Evolutionary conservation across 30 jellyfish, hydroid and myxozoan species (phyloP).

Genomic region (Aurelia aurita): DNA sequence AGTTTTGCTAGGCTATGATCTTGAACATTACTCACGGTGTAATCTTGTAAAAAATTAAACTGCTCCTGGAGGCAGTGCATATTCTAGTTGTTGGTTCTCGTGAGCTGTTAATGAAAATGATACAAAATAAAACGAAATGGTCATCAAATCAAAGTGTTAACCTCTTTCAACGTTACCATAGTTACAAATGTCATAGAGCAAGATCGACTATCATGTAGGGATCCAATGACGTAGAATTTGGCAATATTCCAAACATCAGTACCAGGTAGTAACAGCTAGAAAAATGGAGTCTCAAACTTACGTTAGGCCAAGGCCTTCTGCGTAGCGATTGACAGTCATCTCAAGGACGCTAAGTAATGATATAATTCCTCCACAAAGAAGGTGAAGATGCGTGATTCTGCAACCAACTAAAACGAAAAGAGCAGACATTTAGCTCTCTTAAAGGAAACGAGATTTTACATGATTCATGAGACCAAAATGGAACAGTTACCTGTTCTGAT

Average conservation of each 20-base stretch:
- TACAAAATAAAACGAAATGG: too few relatives aligned
- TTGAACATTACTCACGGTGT: too few relatives aligned
- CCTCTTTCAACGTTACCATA: too few relatives aligned
- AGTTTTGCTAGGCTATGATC: too few relatives aligned
- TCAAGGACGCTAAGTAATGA: slow-evolving; percentile 80
- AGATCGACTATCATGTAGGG: background rate
- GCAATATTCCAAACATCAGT: background rate
- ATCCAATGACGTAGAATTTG: too few relatives aligned
- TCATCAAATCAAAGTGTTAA: too few relatives aligned
- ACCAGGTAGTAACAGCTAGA: background rate
- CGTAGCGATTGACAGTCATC: slow-evolving; percentile 67
- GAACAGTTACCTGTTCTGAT: background rate
- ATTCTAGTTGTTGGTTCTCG: too few relatives aligned
- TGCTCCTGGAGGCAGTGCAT: too few relatives aligned
- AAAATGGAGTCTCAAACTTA: slow-evolving; percentile 9
- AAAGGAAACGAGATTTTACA: too few relatives aligned
- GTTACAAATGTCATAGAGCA: background rate
- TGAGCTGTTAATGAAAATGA: too few relatives aligned
- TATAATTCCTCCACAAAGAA: slow-evolving; percentile 92
- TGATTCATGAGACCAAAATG: too few relatives aligned
- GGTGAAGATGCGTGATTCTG: slow-evolving; percentile 78
- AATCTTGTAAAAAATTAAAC: too few relatives aligned
- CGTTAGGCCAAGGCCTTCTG: slow-evolving; percentile 78
- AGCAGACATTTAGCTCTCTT: background rate
- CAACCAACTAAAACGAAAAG: slow-evolving; percentile 72